Conservation (phyloP, 2,113 vertebrate species). For the Crotalus tigris region DNA sequence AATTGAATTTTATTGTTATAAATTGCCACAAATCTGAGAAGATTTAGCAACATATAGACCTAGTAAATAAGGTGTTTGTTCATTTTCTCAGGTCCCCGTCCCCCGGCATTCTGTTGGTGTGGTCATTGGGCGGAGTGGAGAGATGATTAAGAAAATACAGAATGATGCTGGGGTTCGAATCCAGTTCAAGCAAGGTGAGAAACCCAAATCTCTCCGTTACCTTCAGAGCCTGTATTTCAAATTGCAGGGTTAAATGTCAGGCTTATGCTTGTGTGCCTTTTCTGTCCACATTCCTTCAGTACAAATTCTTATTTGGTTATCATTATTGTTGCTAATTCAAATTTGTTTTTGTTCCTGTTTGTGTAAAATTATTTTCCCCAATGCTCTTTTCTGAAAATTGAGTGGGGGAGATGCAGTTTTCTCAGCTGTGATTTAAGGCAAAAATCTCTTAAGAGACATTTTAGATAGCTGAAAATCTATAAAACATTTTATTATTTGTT, state of each 20-base stretch:
- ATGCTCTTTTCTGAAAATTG: neutral
- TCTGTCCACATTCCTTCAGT: neutral
- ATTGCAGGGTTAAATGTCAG: neutral
- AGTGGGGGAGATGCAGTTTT: neutral
- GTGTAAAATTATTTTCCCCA: neutral
- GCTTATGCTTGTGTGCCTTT: neutral
- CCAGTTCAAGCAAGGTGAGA: constrained; percentile 88
- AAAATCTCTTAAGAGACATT: neutral
- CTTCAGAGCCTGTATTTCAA: neutral
- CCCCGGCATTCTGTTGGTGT: constrained; percentile 90
- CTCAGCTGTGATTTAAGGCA: too few relatives aligned
- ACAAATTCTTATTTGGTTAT: neutral
- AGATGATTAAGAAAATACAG: constrained; percentile 97
- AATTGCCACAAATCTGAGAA: neutral
- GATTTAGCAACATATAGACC: neutral
- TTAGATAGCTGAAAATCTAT: neutral
- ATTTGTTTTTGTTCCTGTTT: neutral
- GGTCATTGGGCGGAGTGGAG: constrained; percentile 84
- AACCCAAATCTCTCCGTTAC: too few relatives aligned
- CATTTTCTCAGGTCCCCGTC: constrained; percentile 72
- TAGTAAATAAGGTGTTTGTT: neutral
- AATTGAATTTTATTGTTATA: neutral
- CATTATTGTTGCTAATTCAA: neutral
- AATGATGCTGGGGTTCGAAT: constrained; percentile 88
- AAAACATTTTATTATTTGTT: neutral